Percentiles rank a stretch among this genome's conserved stretches.
phyloP scores from a whole-genome alignment of 2,888 invertebrate genomes.

The Baccha elongata region DNA sequence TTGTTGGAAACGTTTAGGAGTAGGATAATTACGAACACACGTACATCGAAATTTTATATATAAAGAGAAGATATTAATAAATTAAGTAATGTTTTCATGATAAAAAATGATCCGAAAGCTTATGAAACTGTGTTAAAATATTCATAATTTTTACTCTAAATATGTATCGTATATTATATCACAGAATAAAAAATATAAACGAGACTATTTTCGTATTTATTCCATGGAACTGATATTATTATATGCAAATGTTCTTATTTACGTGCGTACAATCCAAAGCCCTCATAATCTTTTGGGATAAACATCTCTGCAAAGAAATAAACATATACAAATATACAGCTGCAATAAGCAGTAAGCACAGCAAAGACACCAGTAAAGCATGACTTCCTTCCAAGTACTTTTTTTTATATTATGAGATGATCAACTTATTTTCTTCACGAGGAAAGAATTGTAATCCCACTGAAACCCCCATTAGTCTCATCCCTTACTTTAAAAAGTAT shows the following conservation, averaged over 20 bases:
- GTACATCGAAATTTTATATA: too few relatives aligned
- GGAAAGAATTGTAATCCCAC: conserved; percentile 45
- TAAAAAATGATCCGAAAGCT: too few relatives aligned
- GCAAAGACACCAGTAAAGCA: conserved; percentile 8
- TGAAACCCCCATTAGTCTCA: conserved; percentile 43
- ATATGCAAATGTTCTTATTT: conserved; percentile 50
- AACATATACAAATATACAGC: neutral
- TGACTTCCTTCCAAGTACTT: neutral
- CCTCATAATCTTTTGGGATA: conserved; percentile 38
- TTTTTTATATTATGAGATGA: conserved; percentile 16
- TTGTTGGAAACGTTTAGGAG: too few relatives aligned
- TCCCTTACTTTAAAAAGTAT: conserved; percentile 31
- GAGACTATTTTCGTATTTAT: conserved; percentile 4
- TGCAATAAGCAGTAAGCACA: conserved; percentile 7
- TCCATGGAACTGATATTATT: conserved; percentile 31
- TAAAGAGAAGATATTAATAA: too few relatives aligned
- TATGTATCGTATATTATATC: too few relatives aligned
- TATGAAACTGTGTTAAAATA: too few relatives aligned
- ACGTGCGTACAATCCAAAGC: conserved; percentile 31
- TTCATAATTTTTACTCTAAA: too few relatives aligned
- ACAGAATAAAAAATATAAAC: neutral
- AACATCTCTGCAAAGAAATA: conserved; percentile 37
- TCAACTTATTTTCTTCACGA: conserved; percentile 26
- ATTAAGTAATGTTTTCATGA: too few relatives aligned
- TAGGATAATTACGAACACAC: too few relatives aligned